Conservation (phyloP, 2,113 vertebrate genomes). For the Oryzias woworae region DNA sequence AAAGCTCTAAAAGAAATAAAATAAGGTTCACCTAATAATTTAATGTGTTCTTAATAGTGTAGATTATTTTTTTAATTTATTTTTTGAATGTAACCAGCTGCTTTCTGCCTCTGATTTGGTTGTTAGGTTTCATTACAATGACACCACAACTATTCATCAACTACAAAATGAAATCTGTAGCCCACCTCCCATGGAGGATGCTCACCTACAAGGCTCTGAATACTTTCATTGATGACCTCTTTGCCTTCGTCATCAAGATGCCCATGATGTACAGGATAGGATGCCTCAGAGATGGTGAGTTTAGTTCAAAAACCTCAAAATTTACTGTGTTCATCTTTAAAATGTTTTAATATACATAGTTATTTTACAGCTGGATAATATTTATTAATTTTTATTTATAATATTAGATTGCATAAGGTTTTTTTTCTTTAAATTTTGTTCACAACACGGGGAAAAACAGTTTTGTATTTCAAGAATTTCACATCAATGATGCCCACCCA, state of each 20-base stretch:
- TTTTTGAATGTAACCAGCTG: background rate
- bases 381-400: no score
- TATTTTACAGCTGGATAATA: no score
- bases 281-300: conserved; percentile 90
- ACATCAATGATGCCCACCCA: background rate
- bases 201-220: conserved; percentile 96
- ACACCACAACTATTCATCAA: conserved; percentile 95
- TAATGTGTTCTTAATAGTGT: background rate
- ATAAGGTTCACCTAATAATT: no score
- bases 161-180: conserved; percentile 96
- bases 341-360: no score
- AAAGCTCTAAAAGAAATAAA: no score
- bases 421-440: background rate
- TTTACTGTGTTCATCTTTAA: no score
- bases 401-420: background rate
- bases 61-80: conserved; percentile 4
- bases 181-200: conserved; percentile 96
- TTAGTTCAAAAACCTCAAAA: background rate
- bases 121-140: conserved; percentile 93
- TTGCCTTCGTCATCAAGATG: conserved; percentile 97
- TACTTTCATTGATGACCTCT: conserved; percentile 96
- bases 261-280: conserved; percentile 98
- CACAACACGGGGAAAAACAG: background rate
- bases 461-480: background rate
- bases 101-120: background rate